phyloP scores from a whole-genome alignment of 2,888 invertebrate species.

The Stenchaetothrips biformis region DNA sequence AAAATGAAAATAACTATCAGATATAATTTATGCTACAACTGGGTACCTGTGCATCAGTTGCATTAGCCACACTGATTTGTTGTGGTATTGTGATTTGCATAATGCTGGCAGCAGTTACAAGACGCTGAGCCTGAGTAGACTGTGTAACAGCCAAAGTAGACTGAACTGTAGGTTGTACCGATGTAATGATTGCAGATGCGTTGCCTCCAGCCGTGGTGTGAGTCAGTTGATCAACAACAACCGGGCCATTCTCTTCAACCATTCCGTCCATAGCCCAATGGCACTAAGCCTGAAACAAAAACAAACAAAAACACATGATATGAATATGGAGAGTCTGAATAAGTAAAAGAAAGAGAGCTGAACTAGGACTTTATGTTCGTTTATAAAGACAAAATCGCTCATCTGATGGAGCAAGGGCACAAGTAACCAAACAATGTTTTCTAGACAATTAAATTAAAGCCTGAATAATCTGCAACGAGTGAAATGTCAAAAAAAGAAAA shows the following conservation, averaged over 20 bases:
- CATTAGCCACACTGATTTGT: conserved; percentile 18
- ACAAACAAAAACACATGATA: conserved; percentile 45
- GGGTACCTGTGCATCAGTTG: conserved; percentile 15
- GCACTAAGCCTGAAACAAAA: conserved; percentile 60
- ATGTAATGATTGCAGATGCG: conserved; percentile 25
- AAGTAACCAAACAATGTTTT: neutral
- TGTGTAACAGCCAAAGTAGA: neutral
- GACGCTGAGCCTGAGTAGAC: neutral
- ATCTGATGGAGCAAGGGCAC: conserved; percentile 26
- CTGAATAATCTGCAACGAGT: too few species aligned
- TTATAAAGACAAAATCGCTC: conserved; percentile 46
- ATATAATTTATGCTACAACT: neutral
- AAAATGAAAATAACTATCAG: neutral
- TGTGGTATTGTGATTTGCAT: conserved; percentile 22
- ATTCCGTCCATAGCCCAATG: conserved; percentile 77
- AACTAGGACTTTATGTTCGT: conserved; percentile 28
- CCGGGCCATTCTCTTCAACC: conserved; percentile 79
- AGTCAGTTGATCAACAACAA: conserved; percentile 10
- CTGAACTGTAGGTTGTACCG: neutral
- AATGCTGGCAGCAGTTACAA: conserved; percentile 9
- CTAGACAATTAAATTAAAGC: neutral
- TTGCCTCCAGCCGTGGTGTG: conserved; percentile 41
- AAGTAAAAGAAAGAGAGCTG: conserved; percentile 16
- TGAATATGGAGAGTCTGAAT: conserved; percentile 27
- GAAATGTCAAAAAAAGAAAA: neutral